A percentile compares a stretch with the other conserved stretches of the same genome.
Evolutionary conservation across 1,140 invertebrate genomes (phyloP).

Genomic region (Drosophila sturtevanti): DNA sequence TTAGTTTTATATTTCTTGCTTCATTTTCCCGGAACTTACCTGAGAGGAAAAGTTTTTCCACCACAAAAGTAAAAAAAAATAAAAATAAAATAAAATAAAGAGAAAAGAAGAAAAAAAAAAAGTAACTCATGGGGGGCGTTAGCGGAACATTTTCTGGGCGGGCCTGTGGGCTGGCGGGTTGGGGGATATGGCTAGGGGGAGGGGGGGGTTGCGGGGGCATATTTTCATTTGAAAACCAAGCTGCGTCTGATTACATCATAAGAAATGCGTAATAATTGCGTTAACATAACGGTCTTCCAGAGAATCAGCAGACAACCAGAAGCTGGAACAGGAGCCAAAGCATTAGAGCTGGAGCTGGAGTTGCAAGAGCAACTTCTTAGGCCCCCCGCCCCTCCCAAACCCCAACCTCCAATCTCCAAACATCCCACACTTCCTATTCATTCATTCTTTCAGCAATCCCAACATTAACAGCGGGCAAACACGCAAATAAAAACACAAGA

Average conservation of each 20-base stretch:
- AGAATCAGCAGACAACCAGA: slow-evolving; percentile 15
- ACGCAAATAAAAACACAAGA: slow-evolving; percentile 35
- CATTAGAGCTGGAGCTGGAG: not conserved
- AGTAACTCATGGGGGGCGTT: slow-evolving; percentile 12
- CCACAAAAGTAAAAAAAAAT: not conserved
- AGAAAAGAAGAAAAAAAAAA: slow-evolving; percentile 5
- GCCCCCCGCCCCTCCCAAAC: slow-evolving; percentile 10
- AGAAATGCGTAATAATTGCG: slow-evolving; percentile 81
- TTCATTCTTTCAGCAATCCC: not conserved
- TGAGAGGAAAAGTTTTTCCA: slow-evolving; percentile 37
- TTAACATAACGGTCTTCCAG: slow-evolving; percentile 67
- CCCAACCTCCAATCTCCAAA: not conserved
- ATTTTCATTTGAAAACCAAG: slow-evolving; percentile 76
- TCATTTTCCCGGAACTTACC: slow-evolving; percentile 53
- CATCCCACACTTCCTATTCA: not conserved
- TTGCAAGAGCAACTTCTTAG: slow-evolving; percentile 19
- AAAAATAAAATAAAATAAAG: too few relatives aligned
- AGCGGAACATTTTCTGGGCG: slow-evolving; percentile 10
- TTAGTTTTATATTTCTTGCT: slow-evolving; percentile 76
- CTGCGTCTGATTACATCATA: slow-evolving; percentile 81
- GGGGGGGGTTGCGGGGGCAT: too few relatives aligned
- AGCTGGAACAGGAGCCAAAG: not conserved
- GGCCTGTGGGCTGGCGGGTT: slow-evolving; percentile 12
- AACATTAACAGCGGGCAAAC: slow-evolving; percentile 40
- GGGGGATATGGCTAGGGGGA: not conserved